These are phyloP conservation scores for Ophioninae sp. DNA, from an alignment of 2,888 invertebrate species.

Conservation along the genomic window DNA sequence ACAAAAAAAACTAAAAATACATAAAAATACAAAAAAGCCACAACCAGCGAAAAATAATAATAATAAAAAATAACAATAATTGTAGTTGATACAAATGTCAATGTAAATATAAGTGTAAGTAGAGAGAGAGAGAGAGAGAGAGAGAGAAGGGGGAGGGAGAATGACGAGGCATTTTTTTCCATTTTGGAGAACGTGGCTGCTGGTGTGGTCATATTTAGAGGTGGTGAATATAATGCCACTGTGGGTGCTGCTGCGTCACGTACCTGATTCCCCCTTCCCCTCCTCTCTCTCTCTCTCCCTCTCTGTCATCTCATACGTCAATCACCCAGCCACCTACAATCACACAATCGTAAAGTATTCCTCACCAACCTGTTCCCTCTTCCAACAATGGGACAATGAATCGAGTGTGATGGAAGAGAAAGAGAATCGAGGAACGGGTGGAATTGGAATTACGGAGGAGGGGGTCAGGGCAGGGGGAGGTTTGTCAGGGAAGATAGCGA, in stretches of 20 bases:
- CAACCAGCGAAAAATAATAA: too few species aligned
- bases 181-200: constrained; percentile 43
- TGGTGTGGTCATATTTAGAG: constrained; percentile 76
- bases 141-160: constrained; percentile 63
- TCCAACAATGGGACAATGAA: constrained; percentile 61
- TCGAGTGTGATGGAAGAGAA: constrained; percentile 53
- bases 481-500: too few species aligned
- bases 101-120: too few species aligned
- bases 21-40: too few species aligned
- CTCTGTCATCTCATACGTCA: constrained; percentile 36
- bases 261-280: constrained; percentile 28
- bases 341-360: constrained; percentile 52
- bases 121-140: constrained; percentile 59
- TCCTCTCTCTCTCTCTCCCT: constrained; percentile 20
- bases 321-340: constrained; percentile 24
- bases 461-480: too few species aligned
- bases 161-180: constrained; percentile 65
- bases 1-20: too few species aligned
- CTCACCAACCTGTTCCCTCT: constrained; percentile 4
- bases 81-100: too few species aligned
- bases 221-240: constrained; percentile 65
- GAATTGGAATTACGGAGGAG: background rate
- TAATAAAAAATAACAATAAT: too few species aligned
- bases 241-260: constrained; percentile 66
- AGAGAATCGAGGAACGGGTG: background rate